Evolutionary conservation across 1,140 invertebrate species (phyloP).

Genomic region (Lepidotrigona ventralis): DNA sequence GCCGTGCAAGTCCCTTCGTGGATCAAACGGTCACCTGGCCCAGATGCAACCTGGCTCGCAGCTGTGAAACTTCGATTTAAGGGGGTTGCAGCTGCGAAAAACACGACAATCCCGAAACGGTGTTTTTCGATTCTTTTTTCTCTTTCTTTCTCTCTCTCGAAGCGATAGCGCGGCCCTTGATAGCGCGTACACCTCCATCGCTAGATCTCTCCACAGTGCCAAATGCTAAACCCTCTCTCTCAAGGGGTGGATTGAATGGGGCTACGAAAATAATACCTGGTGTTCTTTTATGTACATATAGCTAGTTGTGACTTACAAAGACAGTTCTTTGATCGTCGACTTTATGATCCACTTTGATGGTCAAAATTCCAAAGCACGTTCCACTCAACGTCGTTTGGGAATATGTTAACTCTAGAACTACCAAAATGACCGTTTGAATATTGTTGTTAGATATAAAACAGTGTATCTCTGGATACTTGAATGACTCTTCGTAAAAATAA

Average conservation of each 20-base stretch:
- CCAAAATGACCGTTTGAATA: too few species aligned
- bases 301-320: background rate
- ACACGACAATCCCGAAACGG: constrained; percentile 58
- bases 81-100: constrained; percentile 36
- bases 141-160: constrained; percentile 45
- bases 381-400: background rate
- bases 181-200: constrained; percentile 36
- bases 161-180: constrained; percentile 28
- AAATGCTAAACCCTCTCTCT: background rate
- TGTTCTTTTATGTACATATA: background rate
- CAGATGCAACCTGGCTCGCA: constrained; percentile 42
- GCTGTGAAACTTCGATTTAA: constrained; percentile 24
- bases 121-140: constrained; percentile 35
- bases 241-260: background rate
- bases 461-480: too few species aligned
- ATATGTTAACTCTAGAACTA: background rate
- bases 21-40: constrained; percentile 41
- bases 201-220: constrained; percentile 1
- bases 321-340: background rate
- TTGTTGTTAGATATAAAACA: too few species aligned
- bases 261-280: background rate
- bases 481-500: too few species aligned
- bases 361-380: background rate
- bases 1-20: constrained; percentile 28
- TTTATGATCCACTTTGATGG: background rate